Evolutionary conservation across 2,113 vertebrate genomes (phyloP).

Genomic region (Andinoacara biseriatus): DNA sequence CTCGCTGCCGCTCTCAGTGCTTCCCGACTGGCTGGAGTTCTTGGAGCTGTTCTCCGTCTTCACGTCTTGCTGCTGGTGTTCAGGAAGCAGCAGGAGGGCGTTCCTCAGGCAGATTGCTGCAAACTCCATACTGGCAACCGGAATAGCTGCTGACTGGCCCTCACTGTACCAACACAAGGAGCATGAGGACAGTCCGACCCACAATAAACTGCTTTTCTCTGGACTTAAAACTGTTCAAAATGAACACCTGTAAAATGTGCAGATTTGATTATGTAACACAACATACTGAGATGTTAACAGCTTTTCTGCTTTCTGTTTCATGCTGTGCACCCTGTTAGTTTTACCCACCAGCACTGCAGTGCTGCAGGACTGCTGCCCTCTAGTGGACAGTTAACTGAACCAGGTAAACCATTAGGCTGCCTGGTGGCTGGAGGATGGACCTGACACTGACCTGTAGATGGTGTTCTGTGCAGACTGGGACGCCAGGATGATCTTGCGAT

Average conservation of each 20-base stretch:
- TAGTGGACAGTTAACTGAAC: accelerated
- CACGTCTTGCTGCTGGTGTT: conserved; percentile 85
- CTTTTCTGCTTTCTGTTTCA: no score
- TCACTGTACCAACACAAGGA: conserved; percentile 80
- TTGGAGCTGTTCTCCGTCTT: conserved; percentile 92
- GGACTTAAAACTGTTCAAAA: not conserved
- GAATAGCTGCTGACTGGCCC: conserved; percentile 96
- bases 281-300: not conserved
- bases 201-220: accelerated
- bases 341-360: not conserved
- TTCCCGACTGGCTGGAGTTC: conserved; percentile 85
- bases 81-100: conserved; percentile 91
- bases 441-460: conserved; percentile 89
- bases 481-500: conserved; percentile 96
- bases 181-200: not conserved
- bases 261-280: not conserved
- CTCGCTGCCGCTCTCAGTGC: conserved; percentile 87
- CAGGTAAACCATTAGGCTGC: accelerated
- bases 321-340: not conserved
- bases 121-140: conserved; percentile 99
- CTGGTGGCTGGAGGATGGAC: not conserved
- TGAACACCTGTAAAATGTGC: accelerated
- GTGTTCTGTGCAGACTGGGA: conserved; percentile 96
- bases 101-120: conserved; percentile 97
- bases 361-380: no score